These are phyloP conservation scores for Megaptera novaeangliae DNA, from an alignment of 2,113 vertebrate species.

Conservation along the genomic window DNA sequence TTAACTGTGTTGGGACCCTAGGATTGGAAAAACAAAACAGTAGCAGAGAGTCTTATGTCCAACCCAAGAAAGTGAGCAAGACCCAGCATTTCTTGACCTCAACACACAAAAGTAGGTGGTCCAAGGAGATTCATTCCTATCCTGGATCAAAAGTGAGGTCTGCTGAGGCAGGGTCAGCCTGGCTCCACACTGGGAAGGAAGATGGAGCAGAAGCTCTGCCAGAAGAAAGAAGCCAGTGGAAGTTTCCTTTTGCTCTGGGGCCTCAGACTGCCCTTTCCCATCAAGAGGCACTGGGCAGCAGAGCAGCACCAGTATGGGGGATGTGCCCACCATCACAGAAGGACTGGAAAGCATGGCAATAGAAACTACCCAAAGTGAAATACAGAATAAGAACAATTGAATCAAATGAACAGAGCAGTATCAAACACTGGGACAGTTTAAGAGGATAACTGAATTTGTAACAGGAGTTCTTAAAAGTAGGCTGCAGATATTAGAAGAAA, in stretches of 20 bases:
- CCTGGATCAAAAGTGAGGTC: not conserved
- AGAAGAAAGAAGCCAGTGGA: not conserved
- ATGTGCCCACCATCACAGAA: not conserved
- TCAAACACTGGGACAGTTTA: too few species aligned
- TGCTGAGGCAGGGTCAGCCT: too few species aligned
- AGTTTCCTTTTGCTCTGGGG: accelerated
- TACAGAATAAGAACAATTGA: too few species aligned
- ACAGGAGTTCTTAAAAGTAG: too few species aligned
- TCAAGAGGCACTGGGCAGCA: too few species aligned
- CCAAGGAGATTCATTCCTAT: not conserved
- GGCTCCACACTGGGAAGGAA: accelerated
- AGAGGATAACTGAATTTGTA: not conserved
- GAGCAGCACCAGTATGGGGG: not conserved
- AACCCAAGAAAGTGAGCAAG: not conserved
- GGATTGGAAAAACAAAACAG: not conserved
- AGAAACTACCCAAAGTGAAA: not conserved
- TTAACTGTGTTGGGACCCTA: not conserved
- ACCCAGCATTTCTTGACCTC: not conserved
- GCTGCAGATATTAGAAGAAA: not conserved
- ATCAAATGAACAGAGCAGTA: not conserved
- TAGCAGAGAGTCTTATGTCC: not conserved
- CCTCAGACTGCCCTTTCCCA: accelerated
- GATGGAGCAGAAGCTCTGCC: accelerated
- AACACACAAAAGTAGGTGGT: not conserved
- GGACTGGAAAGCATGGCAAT: not conserved